Evolutionary conservation across 2,113 vertebrate genomes (phyloP), one percentile per base, ranked within the genome.

Genomic region (Albula goreensis): DNA sequence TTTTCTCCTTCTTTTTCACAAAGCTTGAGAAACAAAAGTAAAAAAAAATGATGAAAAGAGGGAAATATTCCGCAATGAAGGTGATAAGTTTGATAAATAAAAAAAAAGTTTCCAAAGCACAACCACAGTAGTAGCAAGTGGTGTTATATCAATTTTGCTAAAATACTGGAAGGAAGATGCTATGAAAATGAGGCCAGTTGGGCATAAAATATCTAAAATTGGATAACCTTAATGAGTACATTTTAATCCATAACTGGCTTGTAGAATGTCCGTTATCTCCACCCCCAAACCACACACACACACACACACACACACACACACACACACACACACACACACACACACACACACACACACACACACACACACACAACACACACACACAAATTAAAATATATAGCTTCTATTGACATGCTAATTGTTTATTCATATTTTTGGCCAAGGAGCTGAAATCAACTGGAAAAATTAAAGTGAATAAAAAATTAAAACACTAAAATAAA

Each of bases 1-100:
- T 94, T 90, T 91, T 78, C 52, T 53, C 17, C 51, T 82, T 82
- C 50, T 57, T 95, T 95, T 95, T 93, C 93, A 92, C 94, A 93
- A 93, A 93, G 94, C 92, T 94, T 91, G 89, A 88, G 91, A 92
- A 85, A 88, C 89, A 89, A 82, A 90, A 90, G 13, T 89, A 88
- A 91, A 90, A 91, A 89, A 84, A 90, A 91, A 88, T 92, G 91
- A 85, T 88, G 88, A 88, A 70, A 85, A 85, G 90, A 89, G 90
- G 89, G 88, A 91, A 90, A 91, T 90, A 92, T 90, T 85, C 91
- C 70, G 86, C 22, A 82, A 91, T 92, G 93, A 91, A 91, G 92
- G 92, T 78, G 50, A 89, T 78, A 82, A 88, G 83, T 90, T 93
- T 93, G 90, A 92, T 94, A n/a, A n/a, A n/a, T 94, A 94, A 94